phyloP scores from a whole-genome alignment of 2,797 vertebrate genomes.

The Pelobates cultripes region DNA sequence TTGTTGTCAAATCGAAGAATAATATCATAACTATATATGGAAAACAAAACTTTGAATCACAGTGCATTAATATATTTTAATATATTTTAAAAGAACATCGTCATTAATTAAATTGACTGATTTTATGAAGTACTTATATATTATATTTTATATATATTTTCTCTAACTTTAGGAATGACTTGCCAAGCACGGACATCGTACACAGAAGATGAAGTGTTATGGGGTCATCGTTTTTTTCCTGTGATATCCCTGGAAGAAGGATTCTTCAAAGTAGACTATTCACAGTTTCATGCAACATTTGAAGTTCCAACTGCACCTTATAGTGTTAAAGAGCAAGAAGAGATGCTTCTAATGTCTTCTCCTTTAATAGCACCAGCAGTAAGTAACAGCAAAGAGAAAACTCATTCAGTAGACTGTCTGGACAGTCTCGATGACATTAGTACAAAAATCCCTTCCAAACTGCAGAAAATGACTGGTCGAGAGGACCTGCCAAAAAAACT shows the following conservation, averaged over 20 bases:
- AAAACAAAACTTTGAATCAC: no score
- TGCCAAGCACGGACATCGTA: constrained; percentile 98
- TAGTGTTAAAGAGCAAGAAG: constrained; percentile 97
- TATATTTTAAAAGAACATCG: no score
- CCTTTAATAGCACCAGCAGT: constrained; percentile 94
- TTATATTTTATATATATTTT: constrained; percentile 4
- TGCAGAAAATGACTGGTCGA: constrained; percentile 95
- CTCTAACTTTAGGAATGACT: constrained; percentile 87
- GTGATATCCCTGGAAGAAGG: constrained; percentile 98
- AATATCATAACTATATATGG: no score
- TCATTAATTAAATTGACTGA: no score
- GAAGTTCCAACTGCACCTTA: constrained; percentile 93
- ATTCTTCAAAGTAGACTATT: constrained; percentile 99
- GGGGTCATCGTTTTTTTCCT: constrained; percentile 97
- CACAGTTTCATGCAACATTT: constrained; percentile 97
- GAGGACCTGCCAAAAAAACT: constrained; percentile 96
- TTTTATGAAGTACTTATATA: neutral
- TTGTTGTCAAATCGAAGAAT: no score
- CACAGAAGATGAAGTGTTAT: constrained; percentile 97
- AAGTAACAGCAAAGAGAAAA: constrained; percentile 93
- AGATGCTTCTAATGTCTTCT: constrained; percentile 94
- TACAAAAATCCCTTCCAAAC: constrained; percentile 91
- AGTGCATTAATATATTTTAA: no score
- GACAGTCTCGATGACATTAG: constrained; percentile 90
- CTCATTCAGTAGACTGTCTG: constrained; percentile 91